Percentiles rank a stretch among this genome's conserved stretches.
These are phyloP conservation scores for Oreortyx pictus DNA, from an alignment of 2,797 vertebrate species.

Conservation along the genomic window DNA sequence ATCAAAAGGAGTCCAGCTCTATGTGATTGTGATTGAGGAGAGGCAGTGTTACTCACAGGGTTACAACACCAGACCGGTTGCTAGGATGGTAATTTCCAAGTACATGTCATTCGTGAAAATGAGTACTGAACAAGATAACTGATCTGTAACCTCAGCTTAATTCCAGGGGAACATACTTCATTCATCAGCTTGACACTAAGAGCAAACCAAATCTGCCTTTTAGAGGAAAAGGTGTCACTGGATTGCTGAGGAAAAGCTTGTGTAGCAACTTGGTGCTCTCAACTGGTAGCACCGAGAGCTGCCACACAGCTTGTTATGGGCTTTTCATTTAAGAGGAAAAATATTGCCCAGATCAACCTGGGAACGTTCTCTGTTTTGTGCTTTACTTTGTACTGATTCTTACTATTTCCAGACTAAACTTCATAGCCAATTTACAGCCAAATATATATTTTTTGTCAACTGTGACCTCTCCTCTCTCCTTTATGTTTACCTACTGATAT, in stretches of 20 bases:
- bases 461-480: not conserved
- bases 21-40: not conserved
- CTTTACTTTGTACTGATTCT: not conserved
- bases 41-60: not conserved
- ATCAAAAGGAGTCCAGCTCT: not conserved
- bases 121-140: not conserved
- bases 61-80: not conserved
- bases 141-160: not conserved
- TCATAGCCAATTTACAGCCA: not conserved
- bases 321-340: not conserved
- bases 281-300: not conserved
- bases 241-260: not conserved
- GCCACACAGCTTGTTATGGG: not conserved
- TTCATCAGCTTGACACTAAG: not conserved
- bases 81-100: not conserved
- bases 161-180: not conserved
- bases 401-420: not conserved
- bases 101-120: not conserved
- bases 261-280: not conserved
- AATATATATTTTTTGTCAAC: not conserved
- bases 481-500: not conserved
- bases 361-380: not conserved
- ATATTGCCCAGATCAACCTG: not conserved
- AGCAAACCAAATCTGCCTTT: not conserved
- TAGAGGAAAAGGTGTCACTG: not conserved